Percentiles rank a stretch among this genome's conserved stretches.
These are phyloP conservation scores for Iguana delicatissima DNA, from an alignment of 2,797 vertebrate genomes.

Conservation along the genomic window DNA sequence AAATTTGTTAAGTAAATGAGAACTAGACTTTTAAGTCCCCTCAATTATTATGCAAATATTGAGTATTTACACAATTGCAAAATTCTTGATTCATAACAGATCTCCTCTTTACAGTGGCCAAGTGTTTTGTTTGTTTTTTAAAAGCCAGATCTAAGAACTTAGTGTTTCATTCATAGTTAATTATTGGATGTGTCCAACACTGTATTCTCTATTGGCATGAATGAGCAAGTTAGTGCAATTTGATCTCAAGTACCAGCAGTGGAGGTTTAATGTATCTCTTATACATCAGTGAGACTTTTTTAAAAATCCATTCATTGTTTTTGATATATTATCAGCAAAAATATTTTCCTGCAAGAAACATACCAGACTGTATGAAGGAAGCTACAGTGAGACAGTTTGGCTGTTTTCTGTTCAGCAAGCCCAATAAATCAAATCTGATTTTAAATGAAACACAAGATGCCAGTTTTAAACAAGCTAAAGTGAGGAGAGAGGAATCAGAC, in stretches of 20 bases:
- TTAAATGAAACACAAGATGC: background rate
- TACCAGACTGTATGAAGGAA: background rate
- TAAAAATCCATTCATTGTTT: slow-evolving; percentile 6
- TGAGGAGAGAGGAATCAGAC: slow-evolving; percentile 61
- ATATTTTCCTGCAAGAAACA: background rate
- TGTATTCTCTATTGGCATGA: background rate
- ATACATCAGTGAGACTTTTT: background rate
- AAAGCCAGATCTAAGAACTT: background rate
- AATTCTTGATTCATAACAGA: background rate
- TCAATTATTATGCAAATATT: no score
- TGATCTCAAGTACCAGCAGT: background rate
- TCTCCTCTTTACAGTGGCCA: background rate
- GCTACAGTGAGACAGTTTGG: background rate
- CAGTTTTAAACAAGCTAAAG: slow-evolving; percentile 54
- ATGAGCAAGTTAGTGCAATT: background rate
- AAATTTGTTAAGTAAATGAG: no score
- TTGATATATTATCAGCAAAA: slow-evolving; percentile 2
- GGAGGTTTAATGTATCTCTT: background rate
- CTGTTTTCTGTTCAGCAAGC: slow-evolving; percentile 5
- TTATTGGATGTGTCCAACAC: background rate
- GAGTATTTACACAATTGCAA: background rate
- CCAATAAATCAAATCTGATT: background rate
- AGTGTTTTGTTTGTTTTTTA: background rate
- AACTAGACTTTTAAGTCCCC: no score
- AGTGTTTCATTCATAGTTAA: slow-evolving; percentile 10